Conservation (phyloP, 2,113 vertebrate species). For the Monopterus albus region DNA sequence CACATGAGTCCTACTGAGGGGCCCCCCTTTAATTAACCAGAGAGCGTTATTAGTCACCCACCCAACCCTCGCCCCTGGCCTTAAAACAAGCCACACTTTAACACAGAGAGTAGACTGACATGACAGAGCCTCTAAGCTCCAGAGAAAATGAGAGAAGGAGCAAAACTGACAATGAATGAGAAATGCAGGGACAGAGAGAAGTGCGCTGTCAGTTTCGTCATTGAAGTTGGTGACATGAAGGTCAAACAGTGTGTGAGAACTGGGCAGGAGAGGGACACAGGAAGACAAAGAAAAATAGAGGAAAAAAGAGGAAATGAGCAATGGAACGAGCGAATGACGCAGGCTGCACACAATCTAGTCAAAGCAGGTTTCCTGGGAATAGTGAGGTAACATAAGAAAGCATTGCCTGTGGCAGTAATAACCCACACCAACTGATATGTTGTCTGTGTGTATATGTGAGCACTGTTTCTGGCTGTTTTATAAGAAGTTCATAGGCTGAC, state of each 20-base stretch:
- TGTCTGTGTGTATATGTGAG: neutral
- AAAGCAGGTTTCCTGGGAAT: constrained; percentile 41
- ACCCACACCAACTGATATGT: constrained; percentile 30
- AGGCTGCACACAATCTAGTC: constrained; percentile 15
- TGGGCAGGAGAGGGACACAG: constrained; percentile 44
- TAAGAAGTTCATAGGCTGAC: constrained; percentile 30
- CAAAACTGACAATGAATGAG: constrained; percentile 15
- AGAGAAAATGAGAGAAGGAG: constrained; percentile 1
- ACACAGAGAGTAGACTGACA: neutral
- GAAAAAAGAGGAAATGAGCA: constrained; percentile 59
- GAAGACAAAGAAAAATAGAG: constrained; percentile 42
- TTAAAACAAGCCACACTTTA: constrained; percentile 9
- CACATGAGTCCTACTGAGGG: neutral
- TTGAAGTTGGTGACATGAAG: constrained; percentile 14
- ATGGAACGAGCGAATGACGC: constrained; percentile 58
- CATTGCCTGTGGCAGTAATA: constrained; percentile 46
- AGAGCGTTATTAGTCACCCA: constrained; percentile 14
- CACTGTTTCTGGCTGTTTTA: constrained; percentile 12
- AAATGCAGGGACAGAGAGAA: neutral
- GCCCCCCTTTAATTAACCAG: constrained; percentile 43
- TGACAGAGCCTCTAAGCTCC: constrained; percentile 1
- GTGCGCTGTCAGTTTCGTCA: constrained; percentile 5
- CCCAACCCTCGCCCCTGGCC: neutral
- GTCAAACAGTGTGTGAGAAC: constrained; percentile 34
- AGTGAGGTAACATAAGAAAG: constrained; percentile 42